phyloP scores from a whole-genome alignment of 2,797 vertebrate species.

The Chaetophractus vellerosus region DNA sequence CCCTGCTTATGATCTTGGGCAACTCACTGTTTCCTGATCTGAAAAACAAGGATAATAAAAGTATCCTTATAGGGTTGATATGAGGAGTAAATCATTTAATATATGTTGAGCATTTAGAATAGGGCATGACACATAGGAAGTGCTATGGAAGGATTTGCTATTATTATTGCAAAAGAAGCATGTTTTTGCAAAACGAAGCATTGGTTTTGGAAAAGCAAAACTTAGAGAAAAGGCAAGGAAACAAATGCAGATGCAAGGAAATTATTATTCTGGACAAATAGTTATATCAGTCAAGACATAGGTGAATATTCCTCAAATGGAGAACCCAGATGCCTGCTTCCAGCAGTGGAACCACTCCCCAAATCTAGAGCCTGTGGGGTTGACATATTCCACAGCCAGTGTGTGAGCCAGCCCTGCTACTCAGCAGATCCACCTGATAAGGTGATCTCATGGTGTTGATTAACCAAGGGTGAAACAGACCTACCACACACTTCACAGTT shows the following conservation, averaged over 20 bases:
- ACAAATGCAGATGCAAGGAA: not conserved
- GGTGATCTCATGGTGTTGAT: not conserved
- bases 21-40: too few species aligned
- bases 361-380: not conserved
- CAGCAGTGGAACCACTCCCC: not conserved
- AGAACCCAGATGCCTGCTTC: not conserved
- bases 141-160: not conserved
- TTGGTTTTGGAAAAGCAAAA: not conserved
- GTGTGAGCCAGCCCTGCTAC: not conserved
- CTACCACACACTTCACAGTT: not conserved
- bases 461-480: not conserved
- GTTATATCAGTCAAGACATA: not conserved
- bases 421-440: not conserved
- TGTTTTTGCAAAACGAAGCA: not conserved
- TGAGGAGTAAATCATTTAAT: slow-evolving; percentile 7
- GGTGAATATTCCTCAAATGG: not conserved
- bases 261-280: not conserved
- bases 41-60: slow-evolving; percentile 36
- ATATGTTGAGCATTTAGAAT: not conserved
- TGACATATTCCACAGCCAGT: not conserved
- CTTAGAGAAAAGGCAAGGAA: slow-evolving; percentile 34
- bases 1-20: too few species aligned
- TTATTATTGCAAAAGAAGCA: not conserved
- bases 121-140: not conserved
- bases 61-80: not conserved